Evolutionary conservation across 2,888 invertebrate species (phyloP), one percentile per base, ranked within the genome.

Genomic region (Diloba caeruleocephala): DNA sequence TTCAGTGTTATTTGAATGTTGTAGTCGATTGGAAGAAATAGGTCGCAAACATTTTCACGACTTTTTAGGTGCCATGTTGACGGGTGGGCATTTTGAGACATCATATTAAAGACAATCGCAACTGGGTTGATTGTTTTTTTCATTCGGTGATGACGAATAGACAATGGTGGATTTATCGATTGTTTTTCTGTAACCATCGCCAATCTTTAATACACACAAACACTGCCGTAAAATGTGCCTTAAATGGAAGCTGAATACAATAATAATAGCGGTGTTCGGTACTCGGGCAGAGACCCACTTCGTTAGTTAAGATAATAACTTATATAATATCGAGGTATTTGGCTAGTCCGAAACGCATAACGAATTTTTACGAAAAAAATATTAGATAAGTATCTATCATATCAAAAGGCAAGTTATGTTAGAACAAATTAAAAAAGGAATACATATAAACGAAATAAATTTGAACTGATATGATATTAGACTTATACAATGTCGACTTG

Each of bases 271-370:
- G 68, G 73, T 70, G 79, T 84, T 79, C 81, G 81, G 79, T 88
- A 85, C 85, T 89, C 84, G 85, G 85, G 76, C 68, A 46, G 65
- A 66, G 53, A 61, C 60, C 64, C 63, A 66, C 61, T 50, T 64
- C 58, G 61, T 68, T 67, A 75, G 70, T 70, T 72, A 71, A 78
- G 73, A 69, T 75, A 60, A 74, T 77, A 78, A 76, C 71, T 72
- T 78, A 76, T 68, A 75, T 68, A 73, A 70, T 74, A 70, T 79
- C 61, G 52, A 78, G 87, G 87, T 85, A 81, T 77, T 84, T 88
- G 89, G 76, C 82, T 90, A 89, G 89, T 90, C 89, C 90, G 90
- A 87, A 79, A 67, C 38, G 62, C 63, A 74, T 77, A 79, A 80
- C 78, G 77, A 77, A 78, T 78, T 71, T 77, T 59, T 71, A 74